Evolutionary conservation across 2,113 vertebrate species (phyloP).

Genomic region (Peromyscus maniculatus): DNA sequence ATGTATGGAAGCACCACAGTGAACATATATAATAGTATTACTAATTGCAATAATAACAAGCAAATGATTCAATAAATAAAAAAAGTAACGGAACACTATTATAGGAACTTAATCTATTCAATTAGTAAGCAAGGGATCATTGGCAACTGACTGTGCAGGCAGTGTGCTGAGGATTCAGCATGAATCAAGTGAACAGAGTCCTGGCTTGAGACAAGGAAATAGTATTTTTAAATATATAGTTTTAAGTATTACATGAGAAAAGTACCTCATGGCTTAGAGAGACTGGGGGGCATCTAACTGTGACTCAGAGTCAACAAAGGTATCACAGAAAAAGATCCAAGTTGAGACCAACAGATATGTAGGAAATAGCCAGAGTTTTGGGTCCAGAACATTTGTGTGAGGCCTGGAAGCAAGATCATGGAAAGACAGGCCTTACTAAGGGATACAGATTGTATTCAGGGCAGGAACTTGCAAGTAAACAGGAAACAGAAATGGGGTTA

Average conservation of each 20-base stretch:
- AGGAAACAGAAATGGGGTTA: background rate
- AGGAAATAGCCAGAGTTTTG: background rate
- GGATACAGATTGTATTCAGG: background rate
- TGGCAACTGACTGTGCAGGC: background rate
- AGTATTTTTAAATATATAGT: background rate
- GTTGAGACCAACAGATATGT: background rate
- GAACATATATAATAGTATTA: background rate
- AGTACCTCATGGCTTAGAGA: background rate
- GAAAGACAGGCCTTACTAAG: background rate
- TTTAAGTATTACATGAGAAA: background rate
- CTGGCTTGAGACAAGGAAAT: background rate
- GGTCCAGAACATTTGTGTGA: background rate
- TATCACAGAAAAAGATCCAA: background rate
- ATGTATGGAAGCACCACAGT: background rate
- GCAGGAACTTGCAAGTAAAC: background rate
- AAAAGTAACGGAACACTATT: background rate
- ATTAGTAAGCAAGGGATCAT: background rate
- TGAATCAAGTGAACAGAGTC: background rate
- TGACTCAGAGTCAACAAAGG: background rate
- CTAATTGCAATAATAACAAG: background rate
- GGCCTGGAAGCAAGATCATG: background rate
- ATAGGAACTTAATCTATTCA: constrained; percentile 28
- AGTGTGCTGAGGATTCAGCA: background rate
- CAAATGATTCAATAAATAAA: background rate
- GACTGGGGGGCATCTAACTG: background rate